Conservation (phyloP, 2,888 invertebrate genomes). For the Silvanus unidentatus region DNA sequence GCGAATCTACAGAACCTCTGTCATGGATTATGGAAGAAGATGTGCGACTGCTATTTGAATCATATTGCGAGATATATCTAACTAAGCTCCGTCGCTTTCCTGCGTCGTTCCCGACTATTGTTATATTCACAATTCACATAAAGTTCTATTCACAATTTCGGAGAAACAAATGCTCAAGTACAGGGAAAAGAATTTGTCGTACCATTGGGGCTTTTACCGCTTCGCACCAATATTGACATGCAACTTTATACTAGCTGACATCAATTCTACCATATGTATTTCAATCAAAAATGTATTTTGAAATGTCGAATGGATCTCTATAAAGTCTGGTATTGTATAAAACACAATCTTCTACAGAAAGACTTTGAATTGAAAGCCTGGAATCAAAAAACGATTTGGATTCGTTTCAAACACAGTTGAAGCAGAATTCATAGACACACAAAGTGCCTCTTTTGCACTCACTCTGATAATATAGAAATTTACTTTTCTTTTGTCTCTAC, state of each 20-base stretch:
- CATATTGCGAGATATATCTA: constrained; percentile 42
- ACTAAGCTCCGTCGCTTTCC: constrained; percentile 38
- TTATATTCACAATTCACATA: constrained; percentile 32
- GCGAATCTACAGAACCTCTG: constrained; percentile 39
- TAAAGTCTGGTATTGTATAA: constrained; percentile 34
- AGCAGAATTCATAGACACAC: background rate
- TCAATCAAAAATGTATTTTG: constrained; percentile 41
- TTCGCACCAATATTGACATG: constrained; percentile 10
- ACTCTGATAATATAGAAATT: no score
- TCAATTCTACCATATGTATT: constrained; percentile 39
- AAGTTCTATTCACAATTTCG: constrained; percentile 4
- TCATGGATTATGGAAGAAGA: constrained; percentile 38
- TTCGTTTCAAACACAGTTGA: constrained; percentile 7
- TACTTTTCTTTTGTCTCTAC: no score
- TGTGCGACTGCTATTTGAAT: constrained; percentile 40
- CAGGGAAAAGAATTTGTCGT: background rate
- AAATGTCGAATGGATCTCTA: constrained; percentile 35
- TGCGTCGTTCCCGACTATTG: constrained; percentile 36
- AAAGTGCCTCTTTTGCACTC: no score
- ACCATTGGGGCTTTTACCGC: constrained; percentile 15
- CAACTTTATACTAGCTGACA: constrained; percentile 22
- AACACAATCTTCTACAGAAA: constrained; percentile 35
- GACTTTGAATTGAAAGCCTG: constrained; percentile 19
- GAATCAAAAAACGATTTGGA: constrained; percentile 17
- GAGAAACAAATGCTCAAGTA: background rate